Conservation (phyloP, 1,140 invertebrate species). For the Ganaspis sp. region DNA sequence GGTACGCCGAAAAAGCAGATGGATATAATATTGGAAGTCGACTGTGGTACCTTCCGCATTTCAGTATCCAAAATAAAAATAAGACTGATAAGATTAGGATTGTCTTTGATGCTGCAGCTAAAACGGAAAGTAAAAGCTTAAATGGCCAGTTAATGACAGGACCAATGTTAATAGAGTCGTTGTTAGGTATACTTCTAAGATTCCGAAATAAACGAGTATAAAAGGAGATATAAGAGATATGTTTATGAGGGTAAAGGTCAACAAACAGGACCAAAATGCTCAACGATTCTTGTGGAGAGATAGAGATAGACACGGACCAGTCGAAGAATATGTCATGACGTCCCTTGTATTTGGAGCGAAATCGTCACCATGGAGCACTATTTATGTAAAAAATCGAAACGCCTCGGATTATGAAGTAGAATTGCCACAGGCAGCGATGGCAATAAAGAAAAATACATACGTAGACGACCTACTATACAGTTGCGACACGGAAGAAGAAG, state of each 20-base stretch:
- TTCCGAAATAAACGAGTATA: no score
- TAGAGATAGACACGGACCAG: not conserved
- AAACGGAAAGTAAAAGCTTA: no score
- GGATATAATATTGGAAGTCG: no score
- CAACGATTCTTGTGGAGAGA: slow-evolving; percentile 43
- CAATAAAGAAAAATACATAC: not conserved
- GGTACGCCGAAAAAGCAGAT: no score
- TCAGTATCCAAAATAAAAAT: no score
- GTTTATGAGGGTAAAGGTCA: slow-evolving; percentile 7
- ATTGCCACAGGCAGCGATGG: not conserved
- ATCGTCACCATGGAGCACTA: slow-evolving; percentile 58
- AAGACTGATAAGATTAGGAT: no score
- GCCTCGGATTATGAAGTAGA: slow-evolving; percentile 29
- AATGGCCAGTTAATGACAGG: no score
- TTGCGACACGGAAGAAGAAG: no score
- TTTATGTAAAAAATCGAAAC: slow-evolving; percentile 57
- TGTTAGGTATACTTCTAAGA: no score
- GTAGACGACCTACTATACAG: not conserved
- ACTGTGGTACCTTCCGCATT: no score
- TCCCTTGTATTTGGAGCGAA: slow-evolving; percentile 63
- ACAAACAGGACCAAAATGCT: slow-evolving; percentile 4
- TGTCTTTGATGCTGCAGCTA: no score
- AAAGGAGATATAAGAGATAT: slow-evolving; percentile 19
- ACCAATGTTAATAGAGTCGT: no score
- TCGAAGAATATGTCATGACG: slow-evolving; percentile 54